Evolutionary conservation across 2,888 invertebrate species (phyloP), one percentile per base, ranked within the genome.

Genomic region (Euphydryas editha): DNA sequence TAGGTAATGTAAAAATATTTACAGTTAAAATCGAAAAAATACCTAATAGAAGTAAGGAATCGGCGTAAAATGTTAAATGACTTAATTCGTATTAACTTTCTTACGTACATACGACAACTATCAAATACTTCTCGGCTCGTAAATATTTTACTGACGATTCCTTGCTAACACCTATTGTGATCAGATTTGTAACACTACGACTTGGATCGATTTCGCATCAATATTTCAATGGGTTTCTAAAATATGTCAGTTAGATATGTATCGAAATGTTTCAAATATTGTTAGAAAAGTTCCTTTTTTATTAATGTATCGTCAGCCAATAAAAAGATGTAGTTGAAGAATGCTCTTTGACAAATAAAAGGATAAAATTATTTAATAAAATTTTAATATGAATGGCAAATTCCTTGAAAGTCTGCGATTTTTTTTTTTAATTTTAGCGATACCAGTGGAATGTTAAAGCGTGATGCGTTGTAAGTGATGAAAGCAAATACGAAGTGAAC

Each of bases 71-170:
- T 56, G 36, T 62, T 20, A 44, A 6, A 24, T 10, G 49, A 56
- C 46, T 47, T 15, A 57, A 17, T 47, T 57, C 39, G 49, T 57
- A 17, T 49, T 49, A 24, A 58, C 18, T 39, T 57, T 84, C 85
- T 81, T 80, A 80, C 85, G 87, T 84, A 30, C 30, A 5, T 30
- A 30, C 1, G 83, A 84, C 84, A 80, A 85, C 81, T 84, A 60
- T 49, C 56, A 62, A 71, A 65, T 65, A 67, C 62, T 63, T 83
- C 83, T 80, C 79, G 76, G 74, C 75, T 80, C 80, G 84, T 89
- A 87, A 87, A 89, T 88, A 88, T 87, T 88, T 87, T 87, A 88
- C 86, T 81, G 84, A 85, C 82, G 84, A 86, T 81, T 87, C 83
- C 84, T 86, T 86, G 83, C 87, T 83, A 81, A 24, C 4, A 30